These are phyloP conservation scores for Fulica atra DNA, from an alignment of 2,113 vertebrate genomes.

Conservation along the genomic window DNA sequence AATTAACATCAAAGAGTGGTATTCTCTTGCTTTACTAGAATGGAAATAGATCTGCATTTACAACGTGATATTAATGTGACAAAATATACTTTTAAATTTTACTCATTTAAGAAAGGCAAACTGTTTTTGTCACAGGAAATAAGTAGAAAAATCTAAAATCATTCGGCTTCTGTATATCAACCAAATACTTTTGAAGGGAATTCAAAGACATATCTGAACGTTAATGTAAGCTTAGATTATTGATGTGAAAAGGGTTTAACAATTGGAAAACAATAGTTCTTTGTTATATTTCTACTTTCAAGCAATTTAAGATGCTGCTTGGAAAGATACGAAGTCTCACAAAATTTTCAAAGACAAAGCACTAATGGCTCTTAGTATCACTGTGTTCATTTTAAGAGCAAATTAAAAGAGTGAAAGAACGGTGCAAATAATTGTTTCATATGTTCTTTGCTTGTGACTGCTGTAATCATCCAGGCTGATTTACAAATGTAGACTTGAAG, in stretches of 20 bases:
- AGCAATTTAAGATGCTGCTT: constrained; percentile 34
- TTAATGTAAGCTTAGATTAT: constrained; percentile 6
- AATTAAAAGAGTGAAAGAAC: constrained; percentile 82
- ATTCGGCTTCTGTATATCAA: neutral
- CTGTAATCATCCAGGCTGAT: constrained; percentile 99
- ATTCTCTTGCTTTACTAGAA: neutral
- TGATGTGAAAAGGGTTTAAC: constrained; percentile 32
- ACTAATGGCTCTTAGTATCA: constrained; percentile 67
- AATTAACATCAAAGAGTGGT: neutral
- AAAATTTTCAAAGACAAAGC: constrained; percentile 73
- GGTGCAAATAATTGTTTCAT: constrained; percentile 84
- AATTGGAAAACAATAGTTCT: constrained; percentile 49
- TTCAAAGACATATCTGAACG: neutral
- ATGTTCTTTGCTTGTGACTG: constrained; percentile 90
- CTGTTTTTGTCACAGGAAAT: neutral
- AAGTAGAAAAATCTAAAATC: constrained; percentile 21
- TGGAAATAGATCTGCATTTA: neutral
- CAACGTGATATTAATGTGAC: neutral
- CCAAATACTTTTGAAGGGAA: neutral
- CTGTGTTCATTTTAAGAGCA: constrained; percentile 78
- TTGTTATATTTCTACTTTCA: constrained; percentile 42
- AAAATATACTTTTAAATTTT: constrained; percentile 9
- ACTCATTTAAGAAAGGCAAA: neutral
- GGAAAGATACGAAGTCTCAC: constrained; percentile 45
- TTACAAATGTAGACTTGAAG: constrained; percentile 99